Evolutionary conservation across 2,113 vertebrate genomes (phyloP), one percentile per base, ranked within the genome.

Genomic region (Noctilio leporinus): DNA sequence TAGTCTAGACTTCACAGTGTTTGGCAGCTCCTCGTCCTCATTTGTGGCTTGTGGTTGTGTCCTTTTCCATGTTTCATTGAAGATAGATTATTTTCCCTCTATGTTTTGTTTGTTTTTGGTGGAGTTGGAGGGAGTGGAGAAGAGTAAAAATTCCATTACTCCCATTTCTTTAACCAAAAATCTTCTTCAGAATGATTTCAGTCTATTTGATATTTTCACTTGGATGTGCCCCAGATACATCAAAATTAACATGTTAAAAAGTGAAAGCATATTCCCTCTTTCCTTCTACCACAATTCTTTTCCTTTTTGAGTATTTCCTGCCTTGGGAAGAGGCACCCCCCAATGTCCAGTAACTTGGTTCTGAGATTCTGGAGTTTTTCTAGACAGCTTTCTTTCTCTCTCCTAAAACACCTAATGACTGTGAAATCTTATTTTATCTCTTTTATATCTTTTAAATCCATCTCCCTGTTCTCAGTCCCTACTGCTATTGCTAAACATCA

Each of bases 91-190:
- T 93, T 92, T 94, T 85, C 51, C 38, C 38, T 94, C n/a, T 69
- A 49, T 30, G 73, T 77, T 83, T n/a, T 65, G 55, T 82, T 95
- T 96, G 94, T 62, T 94, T 86, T 85, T 95, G 93, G 77, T 65
- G 55, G 35, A 84, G 35, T 86, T 82, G 55, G 38, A 84, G 38
- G 85, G 53, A 49, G 47, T 57, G 14, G 49, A 83, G 62, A 75
- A 57, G 69, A 88, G 57, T 19, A 75, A 93, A 55, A 72, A 80
- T 86, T 84, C 62, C 43, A 28, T 33, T 59, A 20, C 40, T 81
- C 57, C 77, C 33, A 85, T 59, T 83, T 93, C 75, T 84, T 77
- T 51, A 81, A 87, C 72, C 57, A 80, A 85, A 93, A 94, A 24
- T 38, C 70, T 67, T 95, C 62, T 55, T 87, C 77, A 84, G 65